Evolutionary conservation across 2,888 invertebrate genomes (phyloP).

Genomic region (Chrysopilus asiliformis): DNA sequence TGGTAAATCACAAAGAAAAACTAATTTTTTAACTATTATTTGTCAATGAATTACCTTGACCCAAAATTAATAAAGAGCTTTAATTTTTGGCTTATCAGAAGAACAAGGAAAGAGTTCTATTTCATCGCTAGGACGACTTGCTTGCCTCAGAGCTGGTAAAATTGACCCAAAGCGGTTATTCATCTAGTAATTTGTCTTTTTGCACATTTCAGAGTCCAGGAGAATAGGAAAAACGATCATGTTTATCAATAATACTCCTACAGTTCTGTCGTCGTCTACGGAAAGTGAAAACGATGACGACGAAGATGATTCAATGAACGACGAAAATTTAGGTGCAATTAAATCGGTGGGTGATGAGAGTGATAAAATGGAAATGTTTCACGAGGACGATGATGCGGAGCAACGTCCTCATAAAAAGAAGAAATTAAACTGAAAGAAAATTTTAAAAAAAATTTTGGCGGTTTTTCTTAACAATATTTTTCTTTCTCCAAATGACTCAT

Average conservation of each 20-base stretch:
- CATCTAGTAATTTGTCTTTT: background rate
- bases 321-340: constrained; percentile 18
- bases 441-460: too few relatives aligned
- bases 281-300: constrained; percentile 17
- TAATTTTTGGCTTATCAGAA: constrained; percentile 56
- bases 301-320: constrained; percentile 17
- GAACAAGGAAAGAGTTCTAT: constrained; percentile 54
- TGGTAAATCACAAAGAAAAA: too few relatives aligned
- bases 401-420: constrained; percentile 26
- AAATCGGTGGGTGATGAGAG: constrained; percentile 6
- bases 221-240: constrained; percentile 40
- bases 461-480: too few relatives aligned
- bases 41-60: background rate
- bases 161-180: constrained; percentile 18
- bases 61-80: constrained; percentile 36
- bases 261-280: constrained; percentile 15
- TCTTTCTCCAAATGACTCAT: too few relatives aligned
- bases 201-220: constrained; percentile 33
- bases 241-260: constrained; percentile 34
- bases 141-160: constrained; percentile 51
- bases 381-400: constrained; percentile 18
- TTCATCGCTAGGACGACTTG: constrained; percentile 43
- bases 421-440: constrained; percentile 16
- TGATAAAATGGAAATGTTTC: constrained; percentile 1
- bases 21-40: constrained; percentile 2